Evolutionary conservation across 2,113 vertebrate species (phyloP).

Genomic region (Nyctibius bracteatus): DNA sequence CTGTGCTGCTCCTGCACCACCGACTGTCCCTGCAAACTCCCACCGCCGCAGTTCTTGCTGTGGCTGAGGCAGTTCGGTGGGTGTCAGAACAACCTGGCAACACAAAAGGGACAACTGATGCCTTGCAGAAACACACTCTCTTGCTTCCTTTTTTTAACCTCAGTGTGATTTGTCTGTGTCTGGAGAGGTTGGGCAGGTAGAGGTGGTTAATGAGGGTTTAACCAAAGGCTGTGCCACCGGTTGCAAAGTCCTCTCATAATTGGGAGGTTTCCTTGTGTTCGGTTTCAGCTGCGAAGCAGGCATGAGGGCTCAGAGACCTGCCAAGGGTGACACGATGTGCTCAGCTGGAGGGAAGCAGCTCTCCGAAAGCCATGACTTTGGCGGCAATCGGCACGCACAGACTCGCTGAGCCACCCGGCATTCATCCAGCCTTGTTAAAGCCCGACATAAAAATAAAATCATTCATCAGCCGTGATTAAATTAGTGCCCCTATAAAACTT

Average conservation of each 20-base stretch:
- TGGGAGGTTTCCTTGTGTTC: neutral
- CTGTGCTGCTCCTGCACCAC: neutral
- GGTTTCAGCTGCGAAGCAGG: neutral
- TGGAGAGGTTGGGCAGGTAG: neutral
- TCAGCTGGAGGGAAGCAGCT: neutral
- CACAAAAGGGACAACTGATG: neutral
- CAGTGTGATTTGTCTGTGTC: neutral
- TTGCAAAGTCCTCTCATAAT: neutral
- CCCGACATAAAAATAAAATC: neutral
- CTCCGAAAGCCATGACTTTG: neutral
- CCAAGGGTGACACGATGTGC: neutral
- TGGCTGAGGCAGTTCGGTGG: rapidly evolving
- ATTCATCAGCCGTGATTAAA: constrained; percentile 5
- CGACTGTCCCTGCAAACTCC: neutral
- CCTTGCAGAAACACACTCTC: neutral
- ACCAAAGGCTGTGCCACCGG: neutral
- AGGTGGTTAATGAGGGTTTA: neutral
- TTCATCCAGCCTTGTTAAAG: constrained; percentile 10
- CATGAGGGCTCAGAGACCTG: neutral
- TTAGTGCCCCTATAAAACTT: constrained; percentile 47
- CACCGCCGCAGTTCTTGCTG: neutral
- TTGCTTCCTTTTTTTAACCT: neutral
- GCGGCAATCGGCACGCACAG: neutral
- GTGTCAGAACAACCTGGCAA: neutral
- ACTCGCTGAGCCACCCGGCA: neutral